Base-by-base conservation (phyloP, 1,140 invertebrate genomes). In the Cyclargus thomasi region DNA sequence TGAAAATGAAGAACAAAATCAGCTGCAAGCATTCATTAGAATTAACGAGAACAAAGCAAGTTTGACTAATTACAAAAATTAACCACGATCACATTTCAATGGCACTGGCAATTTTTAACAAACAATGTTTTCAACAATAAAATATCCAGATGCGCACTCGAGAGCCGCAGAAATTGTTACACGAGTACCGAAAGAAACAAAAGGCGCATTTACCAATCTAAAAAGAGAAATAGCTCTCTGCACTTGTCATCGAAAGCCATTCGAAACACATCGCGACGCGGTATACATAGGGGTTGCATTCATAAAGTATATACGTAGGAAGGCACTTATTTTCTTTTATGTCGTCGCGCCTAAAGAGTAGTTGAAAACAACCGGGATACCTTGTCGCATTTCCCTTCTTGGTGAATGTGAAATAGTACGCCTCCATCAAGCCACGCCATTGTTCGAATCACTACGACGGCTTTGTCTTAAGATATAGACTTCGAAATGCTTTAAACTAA, bases 231-330 rank as follows among this genome's bases (percentile, higher is more conserved):
- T 80, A 76, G 78, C 80, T 83, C 72, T 65, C 80, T 73, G 82
- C 80, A 88, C 82, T 86, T 82, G 85, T 90, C 85, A 88, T 90
- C 85, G 86, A 88, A 87, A 85, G 79, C 83, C 81, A 86, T 87
- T 90, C 77, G 80, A 83, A 88, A 85, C 77, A 85, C 83, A 80
- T 85, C 76, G 80, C 81, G 79, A 83, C 79, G 78, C 69, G 77
- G 78, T 77, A 79, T 78, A 80, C 75, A 75, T 69, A 75, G 79
- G 77, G 75, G 80, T 78, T 82, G 76, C 72, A 75, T 80, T 79
- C 70, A 71, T 75, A 74, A 76, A 77, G 62, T 73, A 74, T 64
- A 66, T 66, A 59, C 53, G 64, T 66, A 66, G 63, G 72, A 74
- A 74, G 65, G 71, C 78, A 79, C 72, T 73, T 74, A 80, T 77